Evolutionary conservation across 1,140 invertebrate species (phyloP).

Genomic region (Pogonomyrmex californicus): DNA sequence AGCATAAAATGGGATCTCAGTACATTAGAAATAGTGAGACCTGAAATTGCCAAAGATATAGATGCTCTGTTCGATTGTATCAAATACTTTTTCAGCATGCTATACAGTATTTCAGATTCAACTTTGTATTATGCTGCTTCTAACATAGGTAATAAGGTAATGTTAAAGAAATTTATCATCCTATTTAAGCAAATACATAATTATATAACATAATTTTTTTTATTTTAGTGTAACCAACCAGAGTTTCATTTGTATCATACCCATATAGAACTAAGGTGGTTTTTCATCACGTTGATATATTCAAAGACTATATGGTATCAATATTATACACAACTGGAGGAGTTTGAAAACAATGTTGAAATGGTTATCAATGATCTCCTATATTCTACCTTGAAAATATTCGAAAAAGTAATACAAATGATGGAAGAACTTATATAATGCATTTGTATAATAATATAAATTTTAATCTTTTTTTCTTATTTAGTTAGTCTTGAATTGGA

Average conservation of each 20-base stretch:
- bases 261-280: constrained; percentile 85
- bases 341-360: constrained; percentile 76
- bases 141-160: constrained; percentile 83
- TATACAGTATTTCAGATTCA: constrained; percentile 82
- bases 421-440: constrained; percentile 21
- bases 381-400: constrained; percentile 81
- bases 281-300: constrained; percentile 81
- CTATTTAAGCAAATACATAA: constrained; percentile 34
- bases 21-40: constrained; percentile 68
- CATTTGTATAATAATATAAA: background rate
- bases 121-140: constrained; percentile 83
- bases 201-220: constrained; percentile 22
- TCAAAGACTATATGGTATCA: constrained; percentile 72
- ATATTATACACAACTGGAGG: constrained; percentile 68
- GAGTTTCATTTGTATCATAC: constrained; percentile 86
- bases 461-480: constrained; percentile 29
- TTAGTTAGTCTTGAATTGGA: constrained; percentile 77
- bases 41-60: constrained; percentile 77
- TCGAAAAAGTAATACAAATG: constrained; percentile 81
- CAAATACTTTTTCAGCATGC: constrained; percentile 76
- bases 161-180: constrained; percentile 4
- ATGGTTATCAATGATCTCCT: constrained; percentile 81
- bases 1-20: constrained; percentile 79
- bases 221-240: constrained; percentile 82
- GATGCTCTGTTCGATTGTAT: constrained; percentile 77